Evolutionary conservation across 2,113 vertebrate species (phyloP).

Genomic region (Gila orcuttii): DNA sequence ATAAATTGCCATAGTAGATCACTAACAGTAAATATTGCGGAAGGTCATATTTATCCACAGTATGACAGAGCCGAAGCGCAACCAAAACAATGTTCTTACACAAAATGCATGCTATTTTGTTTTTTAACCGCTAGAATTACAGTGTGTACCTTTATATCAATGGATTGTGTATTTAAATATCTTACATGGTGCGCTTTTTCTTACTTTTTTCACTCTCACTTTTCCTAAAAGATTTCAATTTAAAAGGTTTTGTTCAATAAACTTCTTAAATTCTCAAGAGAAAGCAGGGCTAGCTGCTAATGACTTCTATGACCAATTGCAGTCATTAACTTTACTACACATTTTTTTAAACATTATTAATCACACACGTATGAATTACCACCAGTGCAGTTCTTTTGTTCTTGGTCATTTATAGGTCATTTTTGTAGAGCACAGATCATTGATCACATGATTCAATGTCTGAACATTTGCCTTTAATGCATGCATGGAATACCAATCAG

Average conservation of each 20-base stretch:
- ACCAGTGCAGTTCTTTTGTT: background rate
- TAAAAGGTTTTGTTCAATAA: constrained; percentile 6
- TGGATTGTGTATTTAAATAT: background rate
- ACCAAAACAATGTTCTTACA: too few relatives aligned
- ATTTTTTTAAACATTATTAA: constrained; percentile 22
- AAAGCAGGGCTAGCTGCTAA: background rate
- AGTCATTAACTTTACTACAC: constrained; percentile 14
- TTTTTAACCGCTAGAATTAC: too few relatives aligned
- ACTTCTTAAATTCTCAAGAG: background rate
- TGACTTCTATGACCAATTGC: constrained; percentile 18
- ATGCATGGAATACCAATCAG: background rate
- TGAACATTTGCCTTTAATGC: background rate
- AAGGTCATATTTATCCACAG: too few relatives aligned
- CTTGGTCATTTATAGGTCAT: background rate
- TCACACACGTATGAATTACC: background rate
- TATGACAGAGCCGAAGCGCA: too few relatives aligned
- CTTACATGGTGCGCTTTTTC: background rate
- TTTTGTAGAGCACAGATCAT: background rate
- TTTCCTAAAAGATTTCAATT: background rate
- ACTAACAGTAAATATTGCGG: too few relatives aligned
- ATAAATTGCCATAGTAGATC: too few relatives aligned
- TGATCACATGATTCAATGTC: background rate
- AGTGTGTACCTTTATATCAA: background rate
- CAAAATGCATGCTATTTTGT: too few relatives aligned
- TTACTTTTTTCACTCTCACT: background rate